Percentiles rank a stretch among this genome's conserved stretches.
Conservation (phyloP, 2,888 invertebrate genomes). For the Loripinus fragilis region DNA sequence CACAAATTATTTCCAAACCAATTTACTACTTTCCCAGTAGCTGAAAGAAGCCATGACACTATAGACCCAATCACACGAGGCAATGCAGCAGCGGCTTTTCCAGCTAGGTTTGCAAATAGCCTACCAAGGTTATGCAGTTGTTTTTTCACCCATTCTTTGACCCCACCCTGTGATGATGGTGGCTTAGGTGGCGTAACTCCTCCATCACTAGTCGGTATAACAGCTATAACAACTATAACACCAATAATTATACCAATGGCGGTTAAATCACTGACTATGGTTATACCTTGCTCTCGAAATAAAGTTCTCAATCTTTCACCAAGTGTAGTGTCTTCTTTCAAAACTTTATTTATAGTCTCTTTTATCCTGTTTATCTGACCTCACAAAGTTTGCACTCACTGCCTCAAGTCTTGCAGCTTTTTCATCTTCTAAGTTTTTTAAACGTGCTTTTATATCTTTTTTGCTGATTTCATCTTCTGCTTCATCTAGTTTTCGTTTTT, state of each 20-base stretch:
- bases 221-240: neutral
- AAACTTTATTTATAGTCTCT: too few species aligned
- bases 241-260: neutral
- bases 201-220: neutral
- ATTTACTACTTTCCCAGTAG: neutral
- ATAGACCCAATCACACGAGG: neutral
- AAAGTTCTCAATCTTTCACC: too few species aligned
- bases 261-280: neutral
- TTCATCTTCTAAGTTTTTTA: neutral
- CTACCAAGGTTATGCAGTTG: neutral
- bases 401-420: too few species aligned
- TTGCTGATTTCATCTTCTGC: neutral
- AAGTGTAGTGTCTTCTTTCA: too few species aligned
- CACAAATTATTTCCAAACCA: constrained; percentile 8
- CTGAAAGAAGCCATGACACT: neutral
- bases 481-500: too few species aligned
- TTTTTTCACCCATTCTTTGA: constrained; percentile 3
- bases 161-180: neutral
- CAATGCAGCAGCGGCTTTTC: constrained; percentile 1
- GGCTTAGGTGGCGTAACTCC: neutral
- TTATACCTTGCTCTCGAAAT: too few species aligned
- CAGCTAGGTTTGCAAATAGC: neutral
- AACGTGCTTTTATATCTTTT: neutral
- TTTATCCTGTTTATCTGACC: neutral
- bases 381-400: neutral